These are phyloP conservation scores for Bufo bufo DNA, from an alignment of 2,113 vertebrate species.

Conservation along the genomic window DNA sequence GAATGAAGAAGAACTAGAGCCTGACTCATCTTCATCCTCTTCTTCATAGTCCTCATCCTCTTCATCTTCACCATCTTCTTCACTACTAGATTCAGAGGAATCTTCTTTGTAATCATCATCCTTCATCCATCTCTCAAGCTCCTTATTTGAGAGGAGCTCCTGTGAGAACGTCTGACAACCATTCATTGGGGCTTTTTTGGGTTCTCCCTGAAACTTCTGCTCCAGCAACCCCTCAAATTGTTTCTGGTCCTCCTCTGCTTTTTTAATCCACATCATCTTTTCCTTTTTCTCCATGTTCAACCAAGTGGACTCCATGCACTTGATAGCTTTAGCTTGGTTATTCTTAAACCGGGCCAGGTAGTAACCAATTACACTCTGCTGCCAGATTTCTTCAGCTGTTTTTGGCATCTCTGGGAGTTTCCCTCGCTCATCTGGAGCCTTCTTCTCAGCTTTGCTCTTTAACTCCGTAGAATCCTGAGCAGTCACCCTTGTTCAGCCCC, in stretches of 20 bases:
- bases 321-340: constrained; percentile 89
- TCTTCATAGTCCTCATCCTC: constrained; percentile 80
- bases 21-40: constrained; percentile 84
- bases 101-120: constrained; percentile 87
- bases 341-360: constrained; percentile 97
- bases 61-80: constrained; percentile 81
- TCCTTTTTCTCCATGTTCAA: constrained; percentile 99
- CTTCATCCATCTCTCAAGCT: constrained; percentile 91
- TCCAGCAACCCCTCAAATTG: constrained; percentile 93
- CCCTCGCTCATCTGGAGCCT: constrained; percentile 77
- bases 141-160: constrained; percentile 95
- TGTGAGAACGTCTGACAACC: constrained; percentile 99
- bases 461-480: constrained; percentile 81
- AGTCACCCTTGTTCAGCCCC: constrained; percentile 80
- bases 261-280: constrained; percentile 99
- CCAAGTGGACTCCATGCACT: constrained; percentile 95
- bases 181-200: constrained; percentile 98
- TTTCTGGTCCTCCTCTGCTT: constrained; percentile 97
- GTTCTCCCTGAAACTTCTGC: constrained; percentile 97
- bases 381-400: constrained; percentile 93
- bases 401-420: constrained; percentile 94
- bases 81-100: constrained; percentile 86
- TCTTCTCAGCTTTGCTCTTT: constrained; percentile 94
- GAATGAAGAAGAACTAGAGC: constrained; percentile 91
- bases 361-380: too few species aligned